Evolutionary conservation across 2,888 invertebrate genomes (phyloP).

Genomic region (Temnothorax rugatulus): DNA sequence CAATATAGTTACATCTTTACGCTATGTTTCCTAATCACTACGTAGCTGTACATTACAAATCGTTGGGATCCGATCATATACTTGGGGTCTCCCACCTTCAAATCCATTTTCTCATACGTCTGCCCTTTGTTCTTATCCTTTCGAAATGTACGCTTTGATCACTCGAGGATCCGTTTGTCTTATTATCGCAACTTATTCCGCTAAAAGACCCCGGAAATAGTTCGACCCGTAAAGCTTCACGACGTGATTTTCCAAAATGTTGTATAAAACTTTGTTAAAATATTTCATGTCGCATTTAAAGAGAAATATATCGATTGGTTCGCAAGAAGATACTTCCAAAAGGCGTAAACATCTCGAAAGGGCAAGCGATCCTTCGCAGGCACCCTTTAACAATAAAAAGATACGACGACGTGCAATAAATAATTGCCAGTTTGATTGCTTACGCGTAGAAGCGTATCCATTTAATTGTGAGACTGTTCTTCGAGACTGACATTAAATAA

Average conservation of each 20-base stretch:
- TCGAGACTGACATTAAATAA: neutral
- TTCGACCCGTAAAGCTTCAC: conserved; percentile 20
- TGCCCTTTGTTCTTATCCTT: conserved; percentile 12
- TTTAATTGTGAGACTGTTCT: conserved; percentile 20
- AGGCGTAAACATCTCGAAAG: conserved; percentile 38
- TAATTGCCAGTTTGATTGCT: conserved; percentile 11
- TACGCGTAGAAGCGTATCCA: neutral
- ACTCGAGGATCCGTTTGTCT: neutral
- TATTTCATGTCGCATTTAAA: conserved; percentile 37
- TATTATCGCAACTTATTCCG: neutral
- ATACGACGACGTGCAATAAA: conserved; percentile 61
- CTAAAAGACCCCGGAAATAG: conserved; percentile 13
- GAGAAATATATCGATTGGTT: conserved; percentile 27
- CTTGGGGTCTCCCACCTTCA: conserved; percentile 28
- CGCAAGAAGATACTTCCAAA: conserved; percentile 19
- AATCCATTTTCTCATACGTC: neutral
- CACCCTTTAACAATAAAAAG: conserved; percentile 54
- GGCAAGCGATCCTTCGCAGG: conserved; percentile 32
- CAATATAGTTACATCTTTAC: conserved; percentile 71
- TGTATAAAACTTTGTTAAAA: conserved; percentile 43
- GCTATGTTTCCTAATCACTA: conserved; percentile 69
- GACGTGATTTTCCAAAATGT: conserved; percentile 24
- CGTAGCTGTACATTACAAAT: conserved; percentile 78
- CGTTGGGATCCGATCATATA: conserved; percentile 77
- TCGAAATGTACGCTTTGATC: conserved; percentile 46